Base-by-base conservation (phyloP, 2,797 vertebrate species). In the Siniperca undulata region DNA sequence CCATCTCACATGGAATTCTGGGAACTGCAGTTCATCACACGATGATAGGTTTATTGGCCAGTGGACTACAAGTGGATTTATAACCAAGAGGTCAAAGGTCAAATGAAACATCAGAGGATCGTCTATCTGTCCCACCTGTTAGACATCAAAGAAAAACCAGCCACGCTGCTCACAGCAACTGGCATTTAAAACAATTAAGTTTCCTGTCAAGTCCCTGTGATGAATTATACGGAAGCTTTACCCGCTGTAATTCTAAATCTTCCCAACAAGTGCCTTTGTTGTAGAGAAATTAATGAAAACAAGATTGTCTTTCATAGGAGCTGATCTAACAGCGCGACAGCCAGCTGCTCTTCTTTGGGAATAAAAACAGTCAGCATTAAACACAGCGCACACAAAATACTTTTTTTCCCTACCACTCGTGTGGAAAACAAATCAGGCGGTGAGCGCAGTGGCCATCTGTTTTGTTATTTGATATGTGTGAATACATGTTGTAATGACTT, bases 401-500 rank as follows among this genome's bases (percentile, higher is more conserved):
- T 97, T 97, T 96, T 97, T 79, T 78, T 52, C 34, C 50, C 88
- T 96, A 96, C 96, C 96, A 97, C 97, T 98, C 97, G 96, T 97
- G 97, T 97, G 97, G 97, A 98, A 97, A 98, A 98, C 94, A 96
- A 99, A 98, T 97, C 97, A 98, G 97, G 96, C 97, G 94, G 96
- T 96, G 96, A 97, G 97, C 97, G 96, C 97, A 97, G 96, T 97
- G 97, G 97, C 98, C 98, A 99, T 99, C 98, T 99, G 98, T 99
- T 99, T 95, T 99, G 98, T 99, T 99, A 99, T 99, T 99, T 99
- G 99, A 99, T 99, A 98, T 99, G 98, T 99, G 98, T 98, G 98
- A 99, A 99, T 99, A 99, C 98, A 98, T 99, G 98, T 98, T 99
- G 98, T 99, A 99, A 99, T 99, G 98, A 99, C 98, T 99, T 99